These are phyloP conservation scores for Perognathus longimembris DNA, from an alignment of 2,113 vertebrate species.

Conservation along the genomic window DNA sequence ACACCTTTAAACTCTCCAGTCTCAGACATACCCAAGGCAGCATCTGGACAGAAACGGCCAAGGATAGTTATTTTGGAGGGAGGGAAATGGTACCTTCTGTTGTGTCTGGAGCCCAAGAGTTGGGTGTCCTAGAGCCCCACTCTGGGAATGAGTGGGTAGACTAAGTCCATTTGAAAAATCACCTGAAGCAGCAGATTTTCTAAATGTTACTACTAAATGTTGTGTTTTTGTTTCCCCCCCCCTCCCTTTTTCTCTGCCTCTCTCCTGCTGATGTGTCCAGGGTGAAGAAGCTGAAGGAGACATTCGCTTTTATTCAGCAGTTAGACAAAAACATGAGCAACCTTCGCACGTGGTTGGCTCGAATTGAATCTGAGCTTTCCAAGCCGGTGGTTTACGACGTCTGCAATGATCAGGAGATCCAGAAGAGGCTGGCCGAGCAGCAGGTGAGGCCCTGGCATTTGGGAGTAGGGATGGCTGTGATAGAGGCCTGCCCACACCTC, in stretches of 20 bases:
- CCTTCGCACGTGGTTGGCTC: slow-evolving; percentile 95
- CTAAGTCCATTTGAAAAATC: not conserved
- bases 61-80: not conserved
- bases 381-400: slow-evolving; percentile 93
- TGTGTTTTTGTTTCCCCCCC: slow-evolving; percentile 29
- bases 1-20: not conserved
- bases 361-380: slow-evolving; percentile 94
- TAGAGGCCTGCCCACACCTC: not conserved
- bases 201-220: not conserved
- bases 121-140: not conserved
- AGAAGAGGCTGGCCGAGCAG: slow-evolving; percentile 95
- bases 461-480: not conserved
- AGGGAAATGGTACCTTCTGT: not conserved
- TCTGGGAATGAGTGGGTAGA: not conserved
- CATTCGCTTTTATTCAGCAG: slow-evolving; percentile 93
- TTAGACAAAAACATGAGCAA: slow-evolving; percentile 97
- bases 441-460: slow-evolving; percentile 88
- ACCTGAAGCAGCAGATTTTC: not conserved
- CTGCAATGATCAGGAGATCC: slow-evolving; percentile 95
- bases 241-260: not conserved
- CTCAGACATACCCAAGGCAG: not conserved
- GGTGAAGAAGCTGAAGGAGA: slow-evolving; percentile 98
- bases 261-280: slow-evolving; percentile 83
- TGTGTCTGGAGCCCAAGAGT: not conserved
- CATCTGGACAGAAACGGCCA: not conserved